phyloP scores from a whole-genome alignment of 2,113 vertebrate species.

The Dipodomys ordii region DNA sequence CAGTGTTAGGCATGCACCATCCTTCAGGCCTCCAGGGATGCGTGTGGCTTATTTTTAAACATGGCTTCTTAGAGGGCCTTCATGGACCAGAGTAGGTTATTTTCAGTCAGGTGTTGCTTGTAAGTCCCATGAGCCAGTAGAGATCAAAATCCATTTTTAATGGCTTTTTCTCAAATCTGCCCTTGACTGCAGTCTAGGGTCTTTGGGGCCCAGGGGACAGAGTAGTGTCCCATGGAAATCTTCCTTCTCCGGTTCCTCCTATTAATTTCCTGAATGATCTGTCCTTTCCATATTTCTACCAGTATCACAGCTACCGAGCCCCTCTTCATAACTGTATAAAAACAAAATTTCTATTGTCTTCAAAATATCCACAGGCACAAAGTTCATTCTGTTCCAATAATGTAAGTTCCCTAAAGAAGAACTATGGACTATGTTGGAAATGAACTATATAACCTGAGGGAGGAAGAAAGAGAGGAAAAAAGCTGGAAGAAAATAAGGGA shows the following conservation, averaged over 20 bases:
- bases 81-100: neutral
- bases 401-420: no score
- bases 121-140: neutral
- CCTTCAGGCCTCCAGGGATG: neutral
- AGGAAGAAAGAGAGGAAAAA: no score
- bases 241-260: neutral
- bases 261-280: neutral
- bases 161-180: neutral
- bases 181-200: neutral
- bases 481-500: no score
- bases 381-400: neutral
- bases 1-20: neutral
- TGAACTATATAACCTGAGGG: no score
- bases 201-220: neutral
- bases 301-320: neutral
- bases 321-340: no score
- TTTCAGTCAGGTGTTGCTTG: neutral
- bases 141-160: neutral
- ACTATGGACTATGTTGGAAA: no score
- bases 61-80: neutral
- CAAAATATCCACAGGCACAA: neutral
- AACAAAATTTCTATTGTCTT: neutral
- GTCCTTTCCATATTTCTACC: neutral
- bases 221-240: neutral
- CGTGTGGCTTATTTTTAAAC: neutral